phyloP scores from a whole-genome alignment of 2,113 vertebrate genomes.

The Ochotona curzoniae region DNA sequence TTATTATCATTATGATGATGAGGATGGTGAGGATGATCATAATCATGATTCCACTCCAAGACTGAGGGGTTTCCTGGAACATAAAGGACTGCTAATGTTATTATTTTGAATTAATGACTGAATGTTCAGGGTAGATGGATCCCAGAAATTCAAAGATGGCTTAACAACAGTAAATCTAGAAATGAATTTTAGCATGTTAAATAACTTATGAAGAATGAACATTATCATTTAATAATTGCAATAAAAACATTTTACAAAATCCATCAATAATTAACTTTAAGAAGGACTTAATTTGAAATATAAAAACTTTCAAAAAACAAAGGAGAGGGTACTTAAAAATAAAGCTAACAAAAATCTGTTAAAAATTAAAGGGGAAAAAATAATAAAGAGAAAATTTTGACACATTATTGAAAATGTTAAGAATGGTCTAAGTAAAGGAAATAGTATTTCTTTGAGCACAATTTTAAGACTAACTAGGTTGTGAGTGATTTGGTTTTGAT shows the following conservation, averaged over 20 bases:
- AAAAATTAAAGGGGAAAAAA: background rate
- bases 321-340: conserved; percentile 6
- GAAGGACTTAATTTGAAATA: conserved; percentile 27
- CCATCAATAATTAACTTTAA: background rate
- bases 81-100: background rate
- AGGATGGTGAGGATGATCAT: too few relatives aligned
- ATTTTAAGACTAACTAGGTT: conserved; percentile 38
- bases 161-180: conserved; percentile 4
- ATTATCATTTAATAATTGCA: background rate
- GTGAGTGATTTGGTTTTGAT: background rate
- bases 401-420: background rate
- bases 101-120: background rate
- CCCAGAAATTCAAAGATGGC: background rate
- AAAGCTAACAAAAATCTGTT: conserved; percentile 4
- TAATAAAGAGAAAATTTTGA: background rate
- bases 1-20: too few relatives aligned
- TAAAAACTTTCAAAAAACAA: background rate
- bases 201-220: background rate
- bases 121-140: background rate
- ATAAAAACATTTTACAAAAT: conserved; percentile 22
- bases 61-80: background rate
- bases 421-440: background rate
- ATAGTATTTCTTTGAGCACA: background rate
- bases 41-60: background rate
- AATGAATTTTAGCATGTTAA: conserved; percentile 24